Percentiles rank a stretch among this genome's conserved stretches.
These are phyloP conservation scores for Therioaphis trifolii DNA, from an alignment of 2,888 invertebrate genomes.

Conservation along the genomic window DNA sequence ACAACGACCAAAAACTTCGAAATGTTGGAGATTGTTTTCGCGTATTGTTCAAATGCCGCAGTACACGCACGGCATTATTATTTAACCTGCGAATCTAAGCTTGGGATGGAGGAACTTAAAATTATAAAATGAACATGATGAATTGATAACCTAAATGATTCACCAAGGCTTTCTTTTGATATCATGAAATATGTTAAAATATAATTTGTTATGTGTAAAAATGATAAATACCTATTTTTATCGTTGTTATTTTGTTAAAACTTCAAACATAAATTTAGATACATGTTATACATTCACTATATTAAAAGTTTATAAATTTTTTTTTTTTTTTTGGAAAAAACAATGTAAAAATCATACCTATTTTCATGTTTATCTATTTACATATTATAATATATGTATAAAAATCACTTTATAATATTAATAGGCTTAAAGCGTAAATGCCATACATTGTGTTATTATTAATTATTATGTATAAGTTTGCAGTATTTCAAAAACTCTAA, in stretches of 20 bases:
- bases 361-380: constrained; percentile 39
- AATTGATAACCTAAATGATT: constrained; percentile 29
- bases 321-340: constrained; percentile 43
- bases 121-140: neutral
- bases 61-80: neutral
- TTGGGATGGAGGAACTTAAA: neutral
- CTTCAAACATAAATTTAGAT: constrained; percentile 56
- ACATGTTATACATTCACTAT: constrained; percentile 58
- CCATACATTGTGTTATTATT: constrained; percentile 47
- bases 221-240: constrained; percentile 57
- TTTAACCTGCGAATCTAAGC: neutral
- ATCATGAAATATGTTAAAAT: constrained; percentile 15
- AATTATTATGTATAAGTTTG: constrained; percentile 57
- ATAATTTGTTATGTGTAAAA: constrained; percentile 42
- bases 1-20: neutral
- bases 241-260: constrained; percentile 55
- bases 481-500: constrained; percentile 62
- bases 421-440: constrained; percentile 50
- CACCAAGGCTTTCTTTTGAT: constrained; percentile 34
- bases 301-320: constrained; percentile 51
- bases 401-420: constrained; percentile 42
- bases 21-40: neutral
- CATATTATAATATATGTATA: neutral
- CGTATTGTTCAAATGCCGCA: neutral
- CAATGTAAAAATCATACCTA: constrained; percentile 51